These are phyloP conservation scores for Chascanopsetta lugubris DNA, from an alignment of 2,113 vertebrate species.

Conservation along the genomic window DNA sequence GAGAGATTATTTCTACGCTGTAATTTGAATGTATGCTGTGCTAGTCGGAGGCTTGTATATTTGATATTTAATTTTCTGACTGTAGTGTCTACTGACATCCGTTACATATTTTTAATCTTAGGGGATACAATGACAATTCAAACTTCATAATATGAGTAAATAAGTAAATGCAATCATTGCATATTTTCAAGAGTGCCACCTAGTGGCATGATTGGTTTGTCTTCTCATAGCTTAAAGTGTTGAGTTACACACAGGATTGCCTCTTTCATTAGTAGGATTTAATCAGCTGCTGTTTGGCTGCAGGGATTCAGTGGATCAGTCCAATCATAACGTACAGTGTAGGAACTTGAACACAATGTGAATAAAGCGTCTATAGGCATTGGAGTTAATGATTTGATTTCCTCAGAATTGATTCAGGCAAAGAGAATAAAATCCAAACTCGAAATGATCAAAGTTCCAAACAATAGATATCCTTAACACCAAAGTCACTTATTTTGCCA, in stretches of 20 bases:
- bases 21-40: background rate
- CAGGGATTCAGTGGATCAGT: conserved; percentile 56
- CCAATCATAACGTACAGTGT: conserved; percentile 42
- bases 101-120: conserved; percentile 71
- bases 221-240: conserved; percentile 13
- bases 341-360: conserved; percentile 28
- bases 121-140: conserved; percentile 50
- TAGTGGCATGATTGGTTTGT: conserved; percentile 9
- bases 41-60: conserved; percentile 40
- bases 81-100: conserved; percentile 62
- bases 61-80: conserved; percentile 65
- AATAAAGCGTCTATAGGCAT: too few relatives aligned
- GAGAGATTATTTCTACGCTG: background rate
- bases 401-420: too few relatives aligned
- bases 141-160: too few relatives aligned
- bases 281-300: conserved; percentile 55
- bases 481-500: background rate
- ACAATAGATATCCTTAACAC: too few relatives aligned
- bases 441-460: too few relatives aligned
- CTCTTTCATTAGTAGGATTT: conserved; percentile 59
- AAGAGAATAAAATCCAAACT: too few relatives aligned
- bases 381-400: conserved; percentile 33
- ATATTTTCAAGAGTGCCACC: background rate
- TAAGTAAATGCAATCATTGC: conserved; percentile 17
- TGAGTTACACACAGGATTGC: conserved; percentile 35